A percentile compares a stretch with the other conserved stretches of the same genome.
phyloP scores from a whole-genome alignment of 2,797 vertebrate genomes.

The Lepidocolaptes lacrymiger region DNA sequence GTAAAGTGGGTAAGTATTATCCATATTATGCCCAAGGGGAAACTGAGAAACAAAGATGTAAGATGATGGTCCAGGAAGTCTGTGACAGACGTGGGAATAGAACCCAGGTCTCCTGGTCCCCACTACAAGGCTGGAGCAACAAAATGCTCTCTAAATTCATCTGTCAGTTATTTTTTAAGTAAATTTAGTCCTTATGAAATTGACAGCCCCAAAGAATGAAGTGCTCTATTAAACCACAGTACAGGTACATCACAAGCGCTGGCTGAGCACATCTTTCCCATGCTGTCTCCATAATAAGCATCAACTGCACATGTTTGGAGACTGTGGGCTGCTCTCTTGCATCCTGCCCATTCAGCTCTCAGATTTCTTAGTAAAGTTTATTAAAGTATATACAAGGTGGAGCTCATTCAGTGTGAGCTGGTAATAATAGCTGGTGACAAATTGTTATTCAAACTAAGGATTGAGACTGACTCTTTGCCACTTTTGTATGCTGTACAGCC shows the following conservation, averaged over 20 bases:
- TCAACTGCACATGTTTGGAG: not conserved
- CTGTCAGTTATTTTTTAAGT: slow-evolving; percentile 29
- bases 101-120: slow-evolving; percentile 28
- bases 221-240: not conserved
- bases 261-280: not conserved
- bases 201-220: slow-evolving; percentile 33
- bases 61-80: slow-evolving; percentile 57
- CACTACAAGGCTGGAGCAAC: not conserved
- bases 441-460: not conserved
- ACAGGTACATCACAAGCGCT: not conserved
- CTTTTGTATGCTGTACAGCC: not conserved
- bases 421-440: not conserved
- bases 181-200: slow-evolving; percentile 40
- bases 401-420: not conserved
- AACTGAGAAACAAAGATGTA: slow-evolving; percentile 66
- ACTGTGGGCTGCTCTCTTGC: not conserved
- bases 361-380: not conserved
- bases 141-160: slow-evolving; percentile 21
- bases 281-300: not conserved
- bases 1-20: slow-evolving; percentile 64
- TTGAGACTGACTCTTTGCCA: not conserved
- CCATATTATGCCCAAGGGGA: slow-evolving; percentile 61
- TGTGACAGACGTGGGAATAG: slow-evolving; percentile 45
- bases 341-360: not conserved
- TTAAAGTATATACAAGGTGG: not conserved